A percentile compares a stretch with the other conserved stretches of the same genome.
Conservation (phyloP, 2,888 invertebrate genomes). For the Lissocephala sabroskyi region DNA sequence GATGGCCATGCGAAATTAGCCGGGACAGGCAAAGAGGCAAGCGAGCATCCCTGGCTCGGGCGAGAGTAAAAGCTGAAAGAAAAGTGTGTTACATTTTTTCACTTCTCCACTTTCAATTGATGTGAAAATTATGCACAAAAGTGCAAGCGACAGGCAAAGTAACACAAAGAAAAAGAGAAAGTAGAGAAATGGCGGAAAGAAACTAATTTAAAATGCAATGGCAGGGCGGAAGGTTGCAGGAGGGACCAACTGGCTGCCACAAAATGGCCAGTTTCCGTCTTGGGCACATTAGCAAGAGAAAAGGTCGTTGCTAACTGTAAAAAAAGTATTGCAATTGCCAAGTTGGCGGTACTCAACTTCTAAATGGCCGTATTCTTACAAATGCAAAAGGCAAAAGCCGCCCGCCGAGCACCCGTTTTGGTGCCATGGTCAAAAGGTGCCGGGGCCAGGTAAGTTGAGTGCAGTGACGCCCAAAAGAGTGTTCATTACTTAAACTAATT, state of each 20-base stretch:
- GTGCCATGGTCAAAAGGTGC: too few species aligned
- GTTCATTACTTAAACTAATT: slow-evolving; percentile 67
- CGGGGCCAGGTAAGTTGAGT: too few species aligned
- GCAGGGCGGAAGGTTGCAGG: slow-evolving; percentile 2
- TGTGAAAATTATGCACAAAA: slow-evolving; percentile 58
- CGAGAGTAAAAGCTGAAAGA: slow-evolving; percentile 3
- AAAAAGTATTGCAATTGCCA: not conserved
- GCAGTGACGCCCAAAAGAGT: slow-evolving; percentile 47
- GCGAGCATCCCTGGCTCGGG: not conserved
- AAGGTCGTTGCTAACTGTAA: slow-evolving; percentile 5
- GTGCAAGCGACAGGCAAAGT: slow-evolving; percentile 6
- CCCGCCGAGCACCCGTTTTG: too few species aligned
- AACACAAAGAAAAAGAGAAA: too few species aligned
- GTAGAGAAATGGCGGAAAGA: too few species aligned
- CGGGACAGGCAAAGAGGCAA: slow-evolving; percentile 1
- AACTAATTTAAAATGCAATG: slow-evolving; percentile 46
- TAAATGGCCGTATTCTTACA: not conserved
- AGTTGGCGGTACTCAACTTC: not conserved
- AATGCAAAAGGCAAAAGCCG: not conserved
- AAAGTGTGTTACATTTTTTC: slow-evolving; percentile 24
- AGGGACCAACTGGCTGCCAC: not conserved
- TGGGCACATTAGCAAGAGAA: not conserved
- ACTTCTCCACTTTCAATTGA: slow-evolving; percentile 44
- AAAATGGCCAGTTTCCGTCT: not conserved
- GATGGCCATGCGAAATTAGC: slow-evolving; percentile 54